Conservation (phyloP, 2,888 invertebrate species). For the Eumerus sabulonum region DNA sequence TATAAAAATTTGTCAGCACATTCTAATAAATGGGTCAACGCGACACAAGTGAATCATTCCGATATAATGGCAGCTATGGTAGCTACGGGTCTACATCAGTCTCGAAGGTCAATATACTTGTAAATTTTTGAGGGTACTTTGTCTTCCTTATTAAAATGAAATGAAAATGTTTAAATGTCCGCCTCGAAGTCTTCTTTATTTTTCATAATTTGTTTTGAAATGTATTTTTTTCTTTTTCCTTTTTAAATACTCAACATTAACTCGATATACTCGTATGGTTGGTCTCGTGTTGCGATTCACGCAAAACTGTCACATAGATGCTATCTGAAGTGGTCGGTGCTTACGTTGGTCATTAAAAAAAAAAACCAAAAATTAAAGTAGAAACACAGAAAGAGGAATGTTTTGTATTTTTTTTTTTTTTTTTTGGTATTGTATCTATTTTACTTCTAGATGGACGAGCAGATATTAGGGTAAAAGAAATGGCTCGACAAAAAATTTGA, state of each 20-base stretch:
- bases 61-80: background rate
- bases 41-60: constrained; percentile 28
- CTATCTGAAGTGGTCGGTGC: constrained; percentile 26
- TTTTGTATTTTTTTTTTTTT: background rate
- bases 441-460: background rate
- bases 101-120: constrained; percentile 46
- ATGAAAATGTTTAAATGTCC: background rate
- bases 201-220: constrained; percentile 41
- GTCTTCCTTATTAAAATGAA: background rate
- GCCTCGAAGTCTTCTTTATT: constrained; percentile 8
- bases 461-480: background rate
- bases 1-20: constrained; percentile 26
- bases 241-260: constrained; percentile 18
- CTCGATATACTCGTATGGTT: constrained; percentile 29
- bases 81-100: background rate
- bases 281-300: constrained; percentile 43
- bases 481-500: constrained; percentile 25
- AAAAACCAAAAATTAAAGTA: background rate
- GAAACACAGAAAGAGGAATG: background rate
- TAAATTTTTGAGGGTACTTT: background rate
- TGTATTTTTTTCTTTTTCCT: constrained; percentile 20
- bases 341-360: constrained; percentile 9
- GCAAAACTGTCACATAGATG: constrained; percentile 30
- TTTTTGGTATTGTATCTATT: constrained; percentile 17
- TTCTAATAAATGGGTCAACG: constrained; percentile 50